A percentile compares a stretch with the other conserved stretches of the same genome.
phyloP scores from a whole-genome alignment of 2,113 vertebrate species.

The Sylvia atricapilla region DNA sequence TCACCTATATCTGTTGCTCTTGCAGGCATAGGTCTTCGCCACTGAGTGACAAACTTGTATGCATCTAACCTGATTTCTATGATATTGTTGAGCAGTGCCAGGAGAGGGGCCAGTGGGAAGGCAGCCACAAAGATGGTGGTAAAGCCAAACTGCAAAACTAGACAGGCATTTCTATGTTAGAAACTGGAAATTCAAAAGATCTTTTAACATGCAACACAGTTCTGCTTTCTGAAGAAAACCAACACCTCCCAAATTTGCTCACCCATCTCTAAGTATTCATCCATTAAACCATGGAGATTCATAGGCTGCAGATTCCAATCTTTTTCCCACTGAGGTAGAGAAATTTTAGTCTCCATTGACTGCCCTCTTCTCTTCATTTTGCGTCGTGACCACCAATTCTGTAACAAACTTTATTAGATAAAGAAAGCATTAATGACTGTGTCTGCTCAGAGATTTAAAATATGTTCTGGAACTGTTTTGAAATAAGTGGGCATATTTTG shows the following conservation, averaged over 20 bases:
- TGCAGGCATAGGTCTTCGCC: slow-evolving; percentile 94
- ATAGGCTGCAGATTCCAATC: slow-evolving; percentile 98
- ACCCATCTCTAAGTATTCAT: slow-evolving; percentile 99
- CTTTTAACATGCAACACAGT: background rate
- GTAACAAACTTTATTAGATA: slow-evolving; percentile 81
- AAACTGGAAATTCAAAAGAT: background rate
- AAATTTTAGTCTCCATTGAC: slow-evolving; percentile 80
- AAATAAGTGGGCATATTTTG: background rate
- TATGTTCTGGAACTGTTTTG: background rate
- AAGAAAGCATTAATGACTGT: background rate
- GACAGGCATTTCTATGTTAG: background rate
- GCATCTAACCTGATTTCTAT: slow-evolving; percentile 98
- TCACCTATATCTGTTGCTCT: slow-evolving; percentile 96
- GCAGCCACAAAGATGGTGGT: slow-evolving; percentile 98
- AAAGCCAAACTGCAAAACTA: slow-evolving; percentile 98
- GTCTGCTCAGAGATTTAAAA: background rate
- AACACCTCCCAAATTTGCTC: slow-evolving; percentile 18
- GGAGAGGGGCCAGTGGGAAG: slow-evolving; percentile 93
- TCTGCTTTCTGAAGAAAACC: background rate
- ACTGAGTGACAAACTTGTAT: slow-evolving; percentile 98
- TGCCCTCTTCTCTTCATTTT: slow-evolving; percentile 89
- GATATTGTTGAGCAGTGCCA: slow-evolving; percentile 96
- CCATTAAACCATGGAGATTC: slow-evolving; percentile 95
- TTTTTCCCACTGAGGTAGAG: slow-evolving; percentile 96
- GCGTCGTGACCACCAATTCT: slow-evolving; percentile 97